Evolutionary conservation across 2,797 vertebrate species (phyloP).

Genomic region (Pteropus rufus): DNA sequence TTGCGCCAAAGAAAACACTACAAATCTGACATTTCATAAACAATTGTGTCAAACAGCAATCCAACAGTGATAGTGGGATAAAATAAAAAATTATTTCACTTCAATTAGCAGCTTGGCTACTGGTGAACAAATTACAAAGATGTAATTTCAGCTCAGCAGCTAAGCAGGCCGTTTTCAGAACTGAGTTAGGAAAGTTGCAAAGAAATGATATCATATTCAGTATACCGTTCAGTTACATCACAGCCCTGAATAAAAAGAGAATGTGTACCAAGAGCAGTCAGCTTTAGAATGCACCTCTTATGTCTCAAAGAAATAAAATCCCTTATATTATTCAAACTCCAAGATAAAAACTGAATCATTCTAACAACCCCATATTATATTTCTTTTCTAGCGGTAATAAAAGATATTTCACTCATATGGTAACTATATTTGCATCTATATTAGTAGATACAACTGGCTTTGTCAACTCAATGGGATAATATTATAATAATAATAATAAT

Average conservation of each 20-base stretch:
- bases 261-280: constrained; percentile 39
- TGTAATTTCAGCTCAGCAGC: constrained; percentile 78
- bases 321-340: constrained; percentile 62
- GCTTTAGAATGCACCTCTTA: constrained; percentile 69
- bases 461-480: neutral
- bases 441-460: constrained; percentile 49
- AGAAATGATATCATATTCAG: constrained; percentile 81
- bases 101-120: constrained; percentile 62
- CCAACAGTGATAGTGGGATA: constrained; percentile 52
- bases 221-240: constrained; percentile 78
- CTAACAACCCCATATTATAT: neutral
- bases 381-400: constrained; percentile 51
- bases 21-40: constrained; percentile 62
- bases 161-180: constrained; percentile 74
- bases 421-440: constrained; percentile 27
- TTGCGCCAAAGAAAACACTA: constrained; percentile 50
- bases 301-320: constrained; percentile 71
- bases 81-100: constrained; percentile 61
- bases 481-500: constrained; percentile 33
- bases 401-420: constrained; percentile 37
- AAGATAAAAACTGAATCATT: constrained; percentile 53
- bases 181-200: constrained; percentile 76
- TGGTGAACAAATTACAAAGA: constrained; percentile 61
- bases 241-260: constrained; percentile 74
- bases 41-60: constrained; percentile 55